These are phyloP conservation scores for Azorinus chamasolen DNA, from an alignment of 2,888 invertebrate species.

Conservation along the genomic window DNA sequence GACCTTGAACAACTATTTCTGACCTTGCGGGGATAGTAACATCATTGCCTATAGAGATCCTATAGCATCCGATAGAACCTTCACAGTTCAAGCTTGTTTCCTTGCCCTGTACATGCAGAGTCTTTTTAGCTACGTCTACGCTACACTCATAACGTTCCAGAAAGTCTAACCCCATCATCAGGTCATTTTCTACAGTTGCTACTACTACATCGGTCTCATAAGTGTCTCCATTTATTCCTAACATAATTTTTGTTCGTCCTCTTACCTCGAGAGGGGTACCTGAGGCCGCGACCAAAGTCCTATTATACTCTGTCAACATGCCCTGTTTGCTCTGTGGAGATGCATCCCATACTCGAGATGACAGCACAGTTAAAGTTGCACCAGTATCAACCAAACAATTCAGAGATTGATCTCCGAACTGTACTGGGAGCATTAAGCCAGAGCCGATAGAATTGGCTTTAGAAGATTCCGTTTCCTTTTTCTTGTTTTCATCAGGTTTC, in stretches of 20 bases:
- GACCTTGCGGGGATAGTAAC: slow-evolving; percentile 12
- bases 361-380: slow-evolving; percentile 17
- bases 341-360: slow-evolving; percentile 12
- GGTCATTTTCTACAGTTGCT: slow-evolving; percentile 26
- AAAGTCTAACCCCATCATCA: slow-evolving; percentile 25
- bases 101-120: slow-evolving; percentile 1
- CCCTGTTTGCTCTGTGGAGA: not conserved
- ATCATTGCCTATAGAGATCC: slow-evolving; percentile 1
- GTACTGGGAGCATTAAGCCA: not conserved
- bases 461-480: not conserved
- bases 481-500: not conserved
- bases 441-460: slow-evolving; percentile 3
- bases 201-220: slow-evolving; percentile 28
- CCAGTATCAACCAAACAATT: slow-evolving; percentile 15
- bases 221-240: not conserved
- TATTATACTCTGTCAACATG: slow-evolving; percentile 7
- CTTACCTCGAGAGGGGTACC: slow-evolving; percentile 22
- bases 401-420: not conserved
- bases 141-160: slow-evolving; percentile 12
- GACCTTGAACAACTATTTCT: slow-evolving; percentile 12
- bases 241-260: slow-evolving; percentile 4
- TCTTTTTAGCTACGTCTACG: slow-evolving; percentile 9
- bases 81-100: not conserved
- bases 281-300: slow-evolving; percentile 10
- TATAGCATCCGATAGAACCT: slow-evolving; percentile 1